Conservation (phyloP, 1,140 invertebrate species). For the Leguminivora glycinivorella region DNA sequence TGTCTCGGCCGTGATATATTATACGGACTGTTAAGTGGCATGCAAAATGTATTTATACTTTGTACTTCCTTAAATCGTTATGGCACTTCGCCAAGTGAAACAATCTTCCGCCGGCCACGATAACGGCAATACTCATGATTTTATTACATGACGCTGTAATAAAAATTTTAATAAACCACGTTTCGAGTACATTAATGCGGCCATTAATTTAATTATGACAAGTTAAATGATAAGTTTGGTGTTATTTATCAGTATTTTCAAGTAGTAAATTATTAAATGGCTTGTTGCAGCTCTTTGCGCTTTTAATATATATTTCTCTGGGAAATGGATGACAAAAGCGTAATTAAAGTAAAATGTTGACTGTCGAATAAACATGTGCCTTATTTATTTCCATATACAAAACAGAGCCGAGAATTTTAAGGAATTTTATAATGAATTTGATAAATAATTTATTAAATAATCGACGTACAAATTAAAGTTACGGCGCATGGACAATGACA, state of each 20-base stretch:
- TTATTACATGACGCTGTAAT: constrained; percentile 66
- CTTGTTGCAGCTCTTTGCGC: constrained; percentile 7
- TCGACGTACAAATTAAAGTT: too few species aligned
- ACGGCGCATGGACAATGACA: too few species aligned
- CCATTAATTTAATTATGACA: constrained; percentile 23
- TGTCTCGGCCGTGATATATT: constrained; percentile 66
- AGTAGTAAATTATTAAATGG: constrained; percentile 9
- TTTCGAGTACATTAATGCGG: constrained; percentile 25
- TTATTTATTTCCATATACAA: too few species aligned
- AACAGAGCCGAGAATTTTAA: too few species aligned
- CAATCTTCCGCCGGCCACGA: constrained; percentile 68
- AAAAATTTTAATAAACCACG: constrained; percentile 58
- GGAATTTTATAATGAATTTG: too few species aligned
- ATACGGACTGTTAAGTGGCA: constrained; percentile 71
- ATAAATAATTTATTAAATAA: too few species aligned
- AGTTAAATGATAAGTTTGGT: constrained; percentile 14
- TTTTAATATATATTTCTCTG: constrained; percentile 6
- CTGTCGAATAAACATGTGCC: background rate
- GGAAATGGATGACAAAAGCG: background rate
- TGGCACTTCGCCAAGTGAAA: constrained; percentile 72
- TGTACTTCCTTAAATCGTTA: constrained; percentile 75
- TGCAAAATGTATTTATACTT: constrained; percentile 77
- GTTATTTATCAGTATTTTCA: background rate
- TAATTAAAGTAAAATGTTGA: background rate
- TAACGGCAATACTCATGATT: constrained; percentile 63